Evolutionary conservation across 2,113 vertebrate species (phyloP).

Genomic region (Rhea pennata): DNA sequence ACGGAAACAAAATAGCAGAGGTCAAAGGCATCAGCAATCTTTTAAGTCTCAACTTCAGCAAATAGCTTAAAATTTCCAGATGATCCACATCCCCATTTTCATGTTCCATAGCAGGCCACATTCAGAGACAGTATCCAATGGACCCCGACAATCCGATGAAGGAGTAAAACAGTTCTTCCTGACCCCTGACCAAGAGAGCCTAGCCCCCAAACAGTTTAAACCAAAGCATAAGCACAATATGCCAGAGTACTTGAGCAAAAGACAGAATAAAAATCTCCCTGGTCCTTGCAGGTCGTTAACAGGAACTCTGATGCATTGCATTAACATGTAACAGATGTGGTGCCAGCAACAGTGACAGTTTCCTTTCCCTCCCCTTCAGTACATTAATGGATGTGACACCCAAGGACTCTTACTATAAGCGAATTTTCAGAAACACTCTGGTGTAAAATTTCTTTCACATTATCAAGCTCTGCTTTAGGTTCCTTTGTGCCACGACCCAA

Average conservation of each 20-base stretch:
- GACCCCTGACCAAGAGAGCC: not conserved
- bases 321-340: not conserved
- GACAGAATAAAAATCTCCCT: not conserved
- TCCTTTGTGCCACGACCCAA: not conserved
- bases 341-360: not conserved
- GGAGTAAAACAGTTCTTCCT: not conserved
- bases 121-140: not conserved
- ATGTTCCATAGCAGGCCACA: not conserved
- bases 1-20: not conserved
- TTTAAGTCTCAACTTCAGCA: not conserved
- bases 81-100: not conserved
- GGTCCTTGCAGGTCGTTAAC: not conserved
- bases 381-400: not conserved
- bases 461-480: not conserved
- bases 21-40: not conserved
- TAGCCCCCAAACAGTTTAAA: not conserved
- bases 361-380: not conserved
- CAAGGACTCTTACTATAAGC: not conserved
- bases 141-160: not conserved
- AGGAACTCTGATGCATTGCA: not conserved
- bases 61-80: not conserved
- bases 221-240: not conserved
- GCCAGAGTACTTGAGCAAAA: not conserved
- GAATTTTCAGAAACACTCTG: not conserved
- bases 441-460: not conserved